Evolutionary conservation across 2,888 invertebrate species (phyloP), one percentile per base, ranked within the genome.

Genomic region (Epicampocera succincta): DNA sequence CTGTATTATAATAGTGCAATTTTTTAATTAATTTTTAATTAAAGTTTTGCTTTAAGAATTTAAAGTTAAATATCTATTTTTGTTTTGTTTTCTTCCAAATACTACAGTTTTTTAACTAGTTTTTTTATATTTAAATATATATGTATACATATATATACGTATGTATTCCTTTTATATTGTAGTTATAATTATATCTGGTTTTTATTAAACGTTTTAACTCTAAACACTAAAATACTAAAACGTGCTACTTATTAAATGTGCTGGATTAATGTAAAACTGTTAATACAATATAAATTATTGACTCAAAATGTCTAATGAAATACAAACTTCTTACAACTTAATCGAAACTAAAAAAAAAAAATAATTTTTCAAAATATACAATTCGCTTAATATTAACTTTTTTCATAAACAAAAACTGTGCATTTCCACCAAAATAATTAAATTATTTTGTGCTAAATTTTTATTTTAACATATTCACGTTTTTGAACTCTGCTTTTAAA

Each of bases 361-460:
- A 63, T 52, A 84, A 86, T 85, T 85, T 84, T 86, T 85, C 85
- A 88, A 85, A 87, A 78, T 54, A 38, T 72, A 72, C 86, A 87
- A 85, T 83, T 80, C 85, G 86, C 86, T 86, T 87, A 87, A 86
- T 86, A 84, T 85, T 29, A 17, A 61, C 15, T 46, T 60, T 60
- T 48, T 68, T 48, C 17, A 25, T 66, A 42, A 13, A 40, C 21
- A 46, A 56, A 60, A 50, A 56, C 1, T 25, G 25, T 25, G 25
- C 25, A 19, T 0, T 1, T 84, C 77, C 78, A 87, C 85, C 88
- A 88, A 88, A 88, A 88, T 88, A 88, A 88, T 88, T 88, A 86
- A 87, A 88, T 88, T 88, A 88, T 87, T 88, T 88, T 88, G 88
- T 83, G 80, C 83, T 74, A 72, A 77, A 65, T 19, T 73, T 54